Evolutionary conservation across 2,113 vertebrate genomes (phyloP).

Genomic region (Pelecanoides urinatrix): DNA sequence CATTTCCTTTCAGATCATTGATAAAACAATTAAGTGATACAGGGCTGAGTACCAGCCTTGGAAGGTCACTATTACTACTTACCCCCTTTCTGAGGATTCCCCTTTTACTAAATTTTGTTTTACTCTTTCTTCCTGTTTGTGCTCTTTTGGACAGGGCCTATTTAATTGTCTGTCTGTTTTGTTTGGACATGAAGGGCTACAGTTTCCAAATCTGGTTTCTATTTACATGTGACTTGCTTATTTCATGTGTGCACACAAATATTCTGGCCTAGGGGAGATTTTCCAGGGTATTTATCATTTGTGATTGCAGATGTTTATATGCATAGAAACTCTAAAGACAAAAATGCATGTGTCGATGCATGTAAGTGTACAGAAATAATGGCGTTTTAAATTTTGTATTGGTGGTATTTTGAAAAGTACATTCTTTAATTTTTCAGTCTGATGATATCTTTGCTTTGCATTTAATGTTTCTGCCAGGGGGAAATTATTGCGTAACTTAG

Average conservation of each 20-base stretch:
- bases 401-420: not conserved
- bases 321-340: not conserved
- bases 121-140: not conserved
- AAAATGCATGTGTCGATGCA: not conserved
- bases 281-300: not conserved
- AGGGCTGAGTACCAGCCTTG: not conserved
- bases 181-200: not conserved
- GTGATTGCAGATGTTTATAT: not conserved
- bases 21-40: not conserved
- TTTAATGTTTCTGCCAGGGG: not conserved
- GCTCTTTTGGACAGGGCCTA: not conserved
- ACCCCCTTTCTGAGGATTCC: not conserved
- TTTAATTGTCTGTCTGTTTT: not conserved
- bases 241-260: not conserved
- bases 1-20: not conserved
- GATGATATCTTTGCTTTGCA: not conserved
- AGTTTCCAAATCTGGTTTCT: constrained; percentile 18
- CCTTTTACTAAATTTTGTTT: not conserved
- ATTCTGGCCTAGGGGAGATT: not conserved
- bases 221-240: not conserved
- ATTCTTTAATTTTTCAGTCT: not conserved
- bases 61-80: not conserved
- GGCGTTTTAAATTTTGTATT: not conserved
- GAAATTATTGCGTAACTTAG: not conserved
- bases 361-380: not conserved